Evolutionary conservation across 2,888 invertebrate genomes (phyloP).

Genomic region (Azorinus chamasolen): DNA sequence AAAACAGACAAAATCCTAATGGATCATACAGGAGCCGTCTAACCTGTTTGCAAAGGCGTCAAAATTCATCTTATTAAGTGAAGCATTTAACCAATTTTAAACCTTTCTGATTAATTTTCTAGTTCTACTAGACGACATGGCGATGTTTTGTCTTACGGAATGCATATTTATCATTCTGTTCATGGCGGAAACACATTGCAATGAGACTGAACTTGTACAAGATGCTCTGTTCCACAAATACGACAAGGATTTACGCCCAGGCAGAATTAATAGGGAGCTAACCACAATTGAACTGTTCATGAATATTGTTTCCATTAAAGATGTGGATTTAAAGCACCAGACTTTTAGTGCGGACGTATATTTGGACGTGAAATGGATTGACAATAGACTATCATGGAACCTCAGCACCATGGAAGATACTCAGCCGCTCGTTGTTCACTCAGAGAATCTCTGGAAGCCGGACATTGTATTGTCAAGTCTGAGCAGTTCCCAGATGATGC

Average conservation of each 20-base stretch:
- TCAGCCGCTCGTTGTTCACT: constrained; percentile 25
- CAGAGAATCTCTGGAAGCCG: constrained; percentile 42
- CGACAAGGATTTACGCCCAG: constrained; percentile 16
- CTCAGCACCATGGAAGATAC: constrained; percentile 15
- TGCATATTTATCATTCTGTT: no score
- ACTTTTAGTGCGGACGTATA: not conserved
- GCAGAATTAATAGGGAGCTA: not conserved
- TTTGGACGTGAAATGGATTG: constrained; percentile 44
- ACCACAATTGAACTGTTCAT: not conserved
- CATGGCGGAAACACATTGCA: no score
- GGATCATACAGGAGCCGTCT: no score
- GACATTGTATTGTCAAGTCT: constrained; percentile 20
- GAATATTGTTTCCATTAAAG: constrained; percentile 14
- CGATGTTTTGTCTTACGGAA: no score
- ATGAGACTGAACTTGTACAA: no score
- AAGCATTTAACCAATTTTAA: no score
- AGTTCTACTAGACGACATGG: no score
- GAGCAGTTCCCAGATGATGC: not conserved
- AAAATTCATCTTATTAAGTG: no score
- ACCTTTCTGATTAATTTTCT: no score
- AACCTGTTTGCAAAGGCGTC: no score
- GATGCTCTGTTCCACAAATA: not conserved
- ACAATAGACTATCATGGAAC: constrained; percentile 36
- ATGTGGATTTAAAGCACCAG: constrained; percentile 24
- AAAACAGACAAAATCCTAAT: no score